phyloP scores from a whole-genome alignment of 2,888 invertebrate species.

The Microplitis deprimator region DNA sequence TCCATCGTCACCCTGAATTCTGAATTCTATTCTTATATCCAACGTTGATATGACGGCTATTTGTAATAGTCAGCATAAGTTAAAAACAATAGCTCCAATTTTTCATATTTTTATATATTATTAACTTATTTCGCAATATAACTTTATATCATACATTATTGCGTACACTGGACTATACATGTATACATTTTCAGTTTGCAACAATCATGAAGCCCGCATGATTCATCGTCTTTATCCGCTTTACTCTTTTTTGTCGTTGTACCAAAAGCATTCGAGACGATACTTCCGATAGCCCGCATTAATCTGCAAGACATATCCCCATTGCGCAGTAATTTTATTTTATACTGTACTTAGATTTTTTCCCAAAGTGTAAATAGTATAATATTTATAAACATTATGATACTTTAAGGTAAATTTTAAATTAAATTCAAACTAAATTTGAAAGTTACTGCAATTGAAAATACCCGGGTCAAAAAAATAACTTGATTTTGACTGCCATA shows the following conservation, averaged over 20 bases:
- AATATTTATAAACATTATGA: background rate
- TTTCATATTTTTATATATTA: conserved; percentile 8
- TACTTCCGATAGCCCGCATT: conserved; percentile 70
- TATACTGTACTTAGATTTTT: background rate
- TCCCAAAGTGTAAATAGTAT: background rate
- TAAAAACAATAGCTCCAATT: background rate
- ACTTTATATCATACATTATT: background rate
- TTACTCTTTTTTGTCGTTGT: background rate
- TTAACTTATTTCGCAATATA: background rate
- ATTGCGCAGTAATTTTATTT: conserved; percentile 20
- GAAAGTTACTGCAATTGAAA: no score
- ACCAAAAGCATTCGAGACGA: conserved; percentile 55
- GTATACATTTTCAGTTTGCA: background rate
- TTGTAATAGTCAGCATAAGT: background rate
- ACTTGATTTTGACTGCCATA: no score
- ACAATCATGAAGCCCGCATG: conserved; percentile 30
- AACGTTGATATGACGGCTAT: conserved; percentile 9
- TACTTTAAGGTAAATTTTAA: background rate
- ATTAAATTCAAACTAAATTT: no score
- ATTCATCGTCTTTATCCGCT: conserved; percentile 5
- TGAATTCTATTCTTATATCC: conserved; percentile 55
- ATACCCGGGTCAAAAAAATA: no score
- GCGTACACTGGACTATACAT: background rate
- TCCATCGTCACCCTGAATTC: conserved; percentile 65
- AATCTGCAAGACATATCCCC: conserved; percentile 7